Percentiles rank a stretch among this genome's conserved stretches.
Conservation (phyloP, 1,140 invertebrate genomes). For the Sinonovacula constricta region DNA sequence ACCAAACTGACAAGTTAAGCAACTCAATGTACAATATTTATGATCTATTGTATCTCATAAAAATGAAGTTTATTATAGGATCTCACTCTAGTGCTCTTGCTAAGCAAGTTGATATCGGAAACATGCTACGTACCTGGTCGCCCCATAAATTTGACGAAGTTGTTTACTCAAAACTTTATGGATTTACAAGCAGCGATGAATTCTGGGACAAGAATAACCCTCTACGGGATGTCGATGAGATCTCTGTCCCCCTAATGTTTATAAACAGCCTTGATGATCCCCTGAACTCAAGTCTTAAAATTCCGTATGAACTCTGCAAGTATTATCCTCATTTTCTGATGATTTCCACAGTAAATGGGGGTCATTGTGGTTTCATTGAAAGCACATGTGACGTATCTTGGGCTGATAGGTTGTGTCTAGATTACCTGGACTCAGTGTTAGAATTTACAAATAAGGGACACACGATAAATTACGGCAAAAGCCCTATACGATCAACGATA, state of each 20-base stretch:
- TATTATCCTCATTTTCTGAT: conserved; percentile 74
- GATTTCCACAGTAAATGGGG: conserved; percentile 63
- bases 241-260: conserved; percentile 71
- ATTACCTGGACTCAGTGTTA: conserved; percentile 66
- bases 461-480: conserved; percentile 59
- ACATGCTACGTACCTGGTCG: conserved; percentile 50
- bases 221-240: conserved; percentile 72
- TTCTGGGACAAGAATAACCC: conserved; percentile 75
- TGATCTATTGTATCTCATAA: conserved; percentile 57
- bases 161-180: conserved; percentile 62
- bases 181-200: conserved; percentile 62
- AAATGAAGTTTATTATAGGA: conserved; percentile 59
- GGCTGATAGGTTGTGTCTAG: conserved; percentile 64
- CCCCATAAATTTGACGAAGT: conserved; percentile 61
- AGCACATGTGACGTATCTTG: conserved; percentile 55
- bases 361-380: conserved; percentile 72
- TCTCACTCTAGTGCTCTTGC: conserved; percentile 56
- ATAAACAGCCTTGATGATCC: conserved; percentile 74
- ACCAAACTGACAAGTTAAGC: conserved; percentile 55
- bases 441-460: conserved; percentile 63
- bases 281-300: conserved; percentile 58
- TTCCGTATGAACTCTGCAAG: conserved; percentile 72
- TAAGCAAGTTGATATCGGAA: conserved; percentile 57
- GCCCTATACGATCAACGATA: conserved; percentile 55
- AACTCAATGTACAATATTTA: conserved; percentile 57